These are phyloP conservation scores for Crotalus helleri DNA, from an alignment of 2,113 vertebrate species.

Conservation along the genomic window DNA sequence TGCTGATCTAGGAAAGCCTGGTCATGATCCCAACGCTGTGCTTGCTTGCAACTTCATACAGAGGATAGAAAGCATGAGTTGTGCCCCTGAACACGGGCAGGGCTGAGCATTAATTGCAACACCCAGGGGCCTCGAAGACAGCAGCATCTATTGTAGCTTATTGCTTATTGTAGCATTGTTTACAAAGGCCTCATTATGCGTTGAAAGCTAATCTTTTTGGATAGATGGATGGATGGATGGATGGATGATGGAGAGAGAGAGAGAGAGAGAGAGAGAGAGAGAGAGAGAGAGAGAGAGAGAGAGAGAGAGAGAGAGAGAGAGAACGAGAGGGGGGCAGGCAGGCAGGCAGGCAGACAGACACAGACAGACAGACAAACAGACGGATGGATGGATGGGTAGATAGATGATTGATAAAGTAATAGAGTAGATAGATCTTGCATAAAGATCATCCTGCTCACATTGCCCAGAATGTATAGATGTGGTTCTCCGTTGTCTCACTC, in stretches of 20 bases:
- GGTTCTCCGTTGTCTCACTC: not conserved
- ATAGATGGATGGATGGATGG: not conserved
- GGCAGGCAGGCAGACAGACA: no score
- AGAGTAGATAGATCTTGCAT: not conserved
- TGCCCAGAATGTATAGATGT: not conserved
- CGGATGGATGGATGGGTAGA: not conserved
- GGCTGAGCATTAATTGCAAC: slow-evolving; percentile 15
- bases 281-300: no score
- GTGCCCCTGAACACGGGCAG: slow-evolving; percentile 1
- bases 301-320: no score
- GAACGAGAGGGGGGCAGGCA: no score
- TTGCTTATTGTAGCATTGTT: not conserved
- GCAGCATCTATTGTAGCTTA: not conserved
- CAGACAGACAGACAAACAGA: no score
- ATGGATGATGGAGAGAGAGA: no score
- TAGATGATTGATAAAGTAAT: not conserved
- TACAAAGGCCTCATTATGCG: slow-evolving; percentile 16
- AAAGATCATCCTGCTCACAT: not conserved
- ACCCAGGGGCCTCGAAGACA: slow-evolving; percentile 5
- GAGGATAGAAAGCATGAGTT: not conserved
- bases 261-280: rapidly evolving
- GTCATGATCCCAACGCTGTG: not conserved
- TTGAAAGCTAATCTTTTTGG: not conserved
- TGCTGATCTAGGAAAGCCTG: not conserved
- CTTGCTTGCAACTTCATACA: not conserved